Evolutionary conservation across 2,797 vertebrate species (phyloP), one percentile per base, ranked within the genome.

Genomic region (Enteromius paludinosus): DNA sequence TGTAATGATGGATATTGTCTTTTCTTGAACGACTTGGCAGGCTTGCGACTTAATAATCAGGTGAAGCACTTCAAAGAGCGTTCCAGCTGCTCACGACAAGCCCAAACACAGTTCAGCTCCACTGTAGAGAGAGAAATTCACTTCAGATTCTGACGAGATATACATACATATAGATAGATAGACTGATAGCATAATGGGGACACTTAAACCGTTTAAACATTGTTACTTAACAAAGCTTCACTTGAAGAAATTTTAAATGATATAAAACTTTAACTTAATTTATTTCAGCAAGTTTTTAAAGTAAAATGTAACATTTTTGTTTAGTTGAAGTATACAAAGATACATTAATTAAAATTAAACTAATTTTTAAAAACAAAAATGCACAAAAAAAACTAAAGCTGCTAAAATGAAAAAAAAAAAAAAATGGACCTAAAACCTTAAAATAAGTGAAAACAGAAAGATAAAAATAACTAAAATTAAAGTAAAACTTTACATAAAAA

Each of bases 31-130:
- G 74, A 23, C 59, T 52, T 72, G 70, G 18, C 70, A 78, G 77
- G 90, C 89, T 86, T 87, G 70, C 52, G 86, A 86, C 69, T 8
- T 43, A 69, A 79, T 87, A 89, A 86, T 89, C 89, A 84, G 41
- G 86, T 90, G 87, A n/a, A 68, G 82, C 49, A 90, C 91, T 92
- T 94, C 88, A 94, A 93, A 94, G 90, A 83, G 69, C 4, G 35
- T 41, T 47, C 86, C 84, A 89, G 89, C 85, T 82, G 84, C 85
- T 91, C 89, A 91, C 88, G 86, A 92, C 92, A 93, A 87, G 91
- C 83, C 90, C 79, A 12, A 49, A 86, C 89, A 85, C 45, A 89
- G 78, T 82, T 86, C 78, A 62, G 28, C 83, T 68, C 85, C 78
- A 90, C 90, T 91, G 90, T 87, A 83, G 82, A 20, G 20, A 71